Base-by-base conservation (phyloP, 2,888 invertebrate genomes). In the Deilephila porcellus region DNA sequence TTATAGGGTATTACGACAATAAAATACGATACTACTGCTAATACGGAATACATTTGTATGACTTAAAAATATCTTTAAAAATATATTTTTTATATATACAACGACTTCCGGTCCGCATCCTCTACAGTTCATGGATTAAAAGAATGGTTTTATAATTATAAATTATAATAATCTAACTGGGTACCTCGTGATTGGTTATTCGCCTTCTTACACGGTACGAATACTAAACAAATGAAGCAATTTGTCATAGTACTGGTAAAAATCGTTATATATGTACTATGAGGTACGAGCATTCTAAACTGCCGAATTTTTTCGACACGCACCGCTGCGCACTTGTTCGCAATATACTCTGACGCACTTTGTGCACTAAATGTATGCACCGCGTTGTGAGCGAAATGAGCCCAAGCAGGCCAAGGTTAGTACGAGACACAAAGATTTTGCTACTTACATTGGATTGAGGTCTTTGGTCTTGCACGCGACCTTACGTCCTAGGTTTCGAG, bases 371-470 rank as follows among this genome's bases (percentile, higher is more conserved):
- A 52, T 67, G 52, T 67, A 67, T 67, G 67, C 52, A 45, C 25
- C 52, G 25, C 14, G 52, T 14, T 67, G 29, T 67, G 67, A 52
- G 20, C 52, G 67, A 67, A 45, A 67, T 52, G 67, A 67, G 52
- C 17, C 17, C 67, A 67, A 67, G 45, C 45, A 67, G 67, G 67
- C 67, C 67, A 67, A 67, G 67, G 67, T 52, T 52, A 63, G 34
- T 37, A 52, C 52, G 52, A 67, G 60, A 60, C 25, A 60, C 67
- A 56, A 56, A 25, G 52, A 67, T 52, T 67, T 67, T 25, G 52
- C 20, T 67, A 52, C 45, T 37, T 67, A 67, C 25, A 72, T 74
- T 74, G 71, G 73, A 56, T 73, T 20, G 20, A 37, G 63, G 17
- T 37, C 37, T 64, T 37, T 19, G 20, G 45, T 34, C 8, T 45